Conservation (phyloP, 2,888 invertebrate genomes). For the Cactoblastis cactorum region DNA sequence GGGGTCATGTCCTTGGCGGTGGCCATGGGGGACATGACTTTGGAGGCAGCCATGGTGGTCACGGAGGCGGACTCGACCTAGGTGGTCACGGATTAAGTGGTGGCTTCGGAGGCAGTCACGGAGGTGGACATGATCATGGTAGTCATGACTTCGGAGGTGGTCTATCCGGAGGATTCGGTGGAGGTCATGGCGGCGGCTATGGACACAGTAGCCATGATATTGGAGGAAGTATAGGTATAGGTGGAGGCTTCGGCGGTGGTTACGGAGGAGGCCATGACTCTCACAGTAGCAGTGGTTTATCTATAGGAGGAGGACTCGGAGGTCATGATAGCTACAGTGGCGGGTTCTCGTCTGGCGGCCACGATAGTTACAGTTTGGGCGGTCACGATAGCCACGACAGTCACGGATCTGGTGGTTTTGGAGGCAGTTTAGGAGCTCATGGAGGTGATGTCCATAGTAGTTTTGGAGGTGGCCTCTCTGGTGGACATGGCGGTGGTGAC, state of each 20-base stretch:
- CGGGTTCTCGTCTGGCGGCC: constrained; percentile 21
- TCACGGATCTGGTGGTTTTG: constrained; percentile 27
- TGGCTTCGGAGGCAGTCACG: constrained; percentile 25
- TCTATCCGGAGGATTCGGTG: constrained; percentile 7
- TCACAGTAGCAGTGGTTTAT: constrained; percentile 20
- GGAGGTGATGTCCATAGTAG: constrained; percentile 26
- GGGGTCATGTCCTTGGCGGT: constrained; percentile 26
- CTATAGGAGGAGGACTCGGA: not conserved
- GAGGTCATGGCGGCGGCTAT: constrained; percentile 4
- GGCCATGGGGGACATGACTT: constrained; percentile 16
- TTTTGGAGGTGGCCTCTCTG: constrained; percentile 27
- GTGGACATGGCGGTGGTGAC: constrained; percentile 25
- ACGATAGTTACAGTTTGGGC: constrained; percentile 33
- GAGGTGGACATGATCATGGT: constrained; percentile 12
- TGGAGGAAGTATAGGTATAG: constrained; percentile 14
- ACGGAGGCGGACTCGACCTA: constrained; percentile 9
- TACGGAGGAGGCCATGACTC: constrained; percentile 30
- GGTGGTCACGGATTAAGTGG: constrained; percentile 26
- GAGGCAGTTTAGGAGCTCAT: constrained; percentile 21
- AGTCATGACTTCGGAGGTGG: constrained; percentile 11
- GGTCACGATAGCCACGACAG: constrained; percentile 31
- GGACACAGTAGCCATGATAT: constrained; percentile 10
- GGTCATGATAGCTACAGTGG: constrained; percentile 27
- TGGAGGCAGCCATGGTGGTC: constrained; percentile 1
- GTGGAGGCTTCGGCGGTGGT: constrained; percentile 19